Conservation (phyloP, 2,797 vertebrate genomes). For the Manis crassicaudata region DNA sequence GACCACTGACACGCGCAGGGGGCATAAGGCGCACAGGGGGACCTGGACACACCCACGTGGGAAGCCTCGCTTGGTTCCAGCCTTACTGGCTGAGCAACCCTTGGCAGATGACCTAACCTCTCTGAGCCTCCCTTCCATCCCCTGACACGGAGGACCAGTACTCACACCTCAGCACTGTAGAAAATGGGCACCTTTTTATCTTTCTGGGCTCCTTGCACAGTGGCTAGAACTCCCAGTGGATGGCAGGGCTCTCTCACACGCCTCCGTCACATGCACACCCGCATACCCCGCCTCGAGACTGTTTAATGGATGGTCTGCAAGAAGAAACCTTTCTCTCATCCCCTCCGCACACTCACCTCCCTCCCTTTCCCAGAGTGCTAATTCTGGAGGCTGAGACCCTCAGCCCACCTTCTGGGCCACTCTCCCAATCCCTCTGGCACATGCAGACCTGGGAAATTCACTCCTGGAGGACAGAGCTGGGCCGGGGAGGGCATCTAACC, state of each 20-base stretch:
- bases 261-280: not conserved
- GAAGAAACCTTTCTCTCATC: not conserved
- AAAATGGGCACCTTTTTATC: fast-evolving
- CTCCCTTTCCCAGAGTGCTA: not conserved
- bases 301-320: not conserved
- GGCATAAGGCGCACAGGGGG: not conserved
- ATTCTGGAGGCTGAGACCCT: not conserved
- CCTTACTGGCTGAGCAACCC: not conserved
- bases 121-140: not conserved
- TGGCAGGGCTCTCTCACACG: fast-evolving
- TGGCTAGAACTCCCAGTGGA: not conserved
- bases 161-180: not conserved
- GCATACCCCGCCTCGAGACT: not conserved
- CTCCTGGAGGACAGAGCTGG: not conserved
- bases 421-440: not conserved
- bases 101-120: not conserved
- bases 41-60: not conserved
- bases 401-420: not conserved
- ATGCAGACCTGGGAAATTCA: not conserved
- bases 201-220: not conserved
- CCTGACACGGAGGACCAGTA: not conserved
- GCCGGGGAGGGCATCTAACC: no score
- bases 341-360: no score
- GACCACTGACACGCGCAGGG: fast-evolving
- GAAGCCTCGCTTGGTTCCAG: not conserved